Evolutionary conservation across 2,888 invertebrate genomes (phyloP), one percentile per base, ranked within the genome.

Genomic region (Scaptomyza caliginosa): DNA sequence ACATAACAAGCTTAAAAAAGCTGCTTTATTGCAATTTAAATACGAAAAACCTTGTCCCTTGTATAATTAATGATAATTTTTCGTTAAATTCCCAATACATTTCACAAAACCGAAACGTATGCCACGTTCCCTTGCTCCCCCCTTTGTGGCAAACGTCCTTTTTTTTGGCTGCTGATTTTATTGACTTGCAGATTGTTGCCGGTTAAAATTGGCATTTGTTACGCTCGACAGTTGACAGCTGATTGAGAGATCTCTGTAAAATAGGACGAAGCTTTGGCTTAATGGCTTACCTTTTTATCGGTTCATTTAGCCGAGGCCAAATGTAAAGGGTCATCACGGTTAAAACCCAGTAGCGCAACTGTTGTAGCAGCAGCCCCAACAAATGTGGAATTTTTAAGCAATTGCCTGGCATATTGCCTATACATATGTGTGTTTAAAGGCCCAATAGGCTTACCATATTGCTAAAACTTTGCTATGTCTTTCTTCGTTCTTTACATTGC

Each of bases 271-370:
- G 38, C 23, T 28, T 52, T 38, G 59, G 46, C 51, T 67, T 59
- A 73, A 77, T 73, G 77, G 63, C 42, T 69, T 69, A 74, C 74
- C 74, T 74, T 74, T 73, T 74, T 75, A 74, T 63, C 74, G 74
- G 66, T 74, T 74, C 75, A 75, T 74, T 74, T 75, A 69, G 74
- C 59, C 38, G 45, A 40, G 39, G 56, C 51, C 71, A 66, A 71
- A 71, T 54, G 66, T 57, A 46, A 74, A 65, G 70, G 72, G 69
- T 74, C 74, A 69, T 45, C 34, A 34, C 51, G 67, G 13, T 43
- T 46, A 28, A 23, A 16, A 17, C 49, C 28, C 54, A 34, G 26
- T 8, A 66, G 51, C 43, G 45, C 43, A 46, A 38, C 16, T 45
- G 39, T 43, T 32, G 26, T 16, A 8, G 8, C n/a, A 19, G 13